phyloP scores from a whole-genome alignment of 2,888 invertebrate genomes.

The Sussaba pulchella region DNA sequence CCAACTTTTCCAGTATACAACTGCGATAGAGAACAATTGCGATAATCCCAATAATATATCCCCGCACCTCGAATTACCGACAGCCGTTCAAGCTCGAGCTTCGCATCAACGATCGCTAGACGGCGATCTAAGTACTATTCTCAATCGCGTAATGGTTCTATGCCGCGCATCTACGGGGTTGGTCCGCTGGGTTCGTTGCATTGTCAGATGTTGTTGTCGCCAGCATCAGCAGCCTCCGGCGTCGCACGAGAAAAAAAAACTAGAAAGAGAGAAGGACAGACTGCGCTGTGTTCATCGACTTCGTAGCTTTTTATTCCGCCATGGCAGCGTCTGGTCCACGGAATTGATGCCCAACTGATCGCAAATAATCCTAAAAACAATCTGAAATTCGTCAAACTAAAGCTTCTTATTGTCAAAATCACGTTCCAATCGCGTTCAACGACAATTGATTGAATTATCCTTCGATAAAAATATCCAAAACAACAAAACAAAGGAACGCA shows the following conservation, averaged over 20 bases:
- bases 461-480: too few relatives aligned
- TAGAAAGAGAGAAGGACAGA: too few relatives aligned
- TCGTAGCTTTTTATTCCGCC: constrained; percentile 13
- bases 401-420: too few relatives aligned
- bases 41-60: too few relatives aligned
- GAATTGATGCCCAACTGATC: constrained; percentile 47
- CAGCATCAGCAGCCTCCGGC: constrained; percentile 17
- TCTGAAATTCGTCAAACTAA: not conserved
- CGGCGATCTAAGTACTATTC: not conserved
- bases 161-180: too few relatives aligned
- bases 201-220: constrained; percentile 19
- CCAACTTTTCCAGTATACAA: too few relatives aligned
- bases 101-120: not conserved
- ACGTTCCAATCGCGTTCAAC: not conserved
- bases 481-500: not conserved
- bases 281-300: not conserved
- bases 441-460: constrained; percentile 4
- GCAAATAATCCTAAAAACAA: not conserved
- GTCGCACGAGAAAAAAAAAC: not conserved
- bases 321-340: constrained; percentile 53
- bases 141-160: too few relatives aligned
- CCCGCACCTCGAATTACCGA: too few relatives aligned
- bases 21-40: too few relatives aligned
- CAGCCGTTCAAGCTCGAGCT: too few relatives aligned
- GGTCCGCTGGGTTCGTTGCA: not conserved